Evolutionary conservation across 2,113 vertebrate species (phyloP), one percentile per base, ranked within the genome.

Genomic region (Caracal caracal): DNA sequence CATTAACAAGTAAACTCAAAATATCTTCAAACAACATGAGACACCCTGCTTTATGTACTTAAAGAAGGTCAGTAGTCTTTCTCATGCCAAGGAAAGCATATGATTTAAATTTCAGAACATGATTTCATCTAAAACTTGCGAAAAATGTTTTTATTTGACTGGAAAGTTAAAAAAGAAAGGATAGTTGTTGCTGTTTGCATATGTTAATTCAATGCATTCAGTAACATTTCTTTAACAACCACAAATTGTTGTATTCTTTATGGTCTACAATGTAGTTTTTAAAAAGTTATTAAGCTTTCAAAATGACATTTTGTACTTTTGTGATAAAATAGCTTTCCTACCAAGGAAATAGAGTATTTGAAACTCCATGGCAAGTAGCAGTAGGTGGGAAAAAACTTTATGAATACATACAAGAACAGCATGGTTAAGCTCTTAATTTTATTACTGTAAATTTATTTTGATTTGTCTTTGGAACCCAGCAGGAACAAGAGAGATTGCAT

Each of bases 401-500:
- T 47, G 75, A 95, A 97, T 92, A 51, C 95, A 96, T 81, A 94
- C 5, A 33, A 93, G 96, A 97, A 47, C 47, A 97, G 85, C 82
- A 88, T 90, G 76, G 43, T 79, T 96, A 98, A 98, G 30, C 30
- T 94, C 91, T 98, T 98, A 98, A 98, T 98, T 98, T 98, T 98
- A 98, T 98, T 98, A 98, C 76, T 97, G 35, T 65, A 98, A 96
- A 95, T 98, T 98, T 98, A 95, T 98, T 98, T 98, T 97, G 76
- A 97, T 98, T 98, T 98, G 49, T 98, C 85, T 98, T 95, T 98
- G 95, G 93, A 97, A 91, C 65, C n/a, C 86, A 97, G 95, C 53
- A 94, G 83, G 93, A 95, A 96, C 61, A 96, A 96, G 51, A 47
- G 70, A 96, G 73, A 97, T 3, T 87, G 70, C 28, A 65, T 97